phyloP scores from a whole-genome alignment of 2,113 vertebrate genomes.

The Physeter macrocephalus region DNA sequence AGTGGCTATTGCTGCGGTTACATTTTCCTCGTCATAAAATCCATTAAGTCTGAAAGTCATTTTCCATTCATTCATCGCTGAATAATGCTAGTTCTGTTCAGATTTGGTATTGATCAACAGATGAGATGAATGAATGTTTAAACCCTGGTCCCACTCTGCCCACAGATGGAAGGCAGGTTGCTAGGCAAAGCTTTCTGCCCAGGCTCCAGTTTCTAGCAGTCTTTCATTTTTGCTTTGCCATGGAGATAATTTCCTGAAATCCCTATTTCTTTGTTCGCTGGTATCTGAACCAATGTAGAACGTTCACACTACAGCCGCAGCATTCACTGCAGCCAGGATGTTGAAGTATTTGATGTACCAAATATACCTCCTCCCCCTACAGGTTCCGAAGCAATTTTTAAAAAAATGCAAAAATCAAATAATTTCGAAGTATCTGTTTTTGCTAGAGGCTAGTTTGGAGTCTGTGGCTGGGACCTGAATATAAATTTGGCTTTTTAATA shows the following conservation, averaged over 20 bases:
- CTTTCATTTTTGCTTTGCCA: not conserved
- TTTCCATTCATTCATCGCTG: conserved; percentile 27
- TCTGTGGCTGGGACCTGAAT: not conserved
- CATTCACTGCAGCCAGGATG: not conserved
- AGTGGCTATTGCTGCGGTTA: not conserved
- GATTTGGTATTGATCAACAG: not conserved
- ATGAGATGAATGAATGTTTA: not conserved
- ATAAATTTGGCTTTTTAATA: not conserved
- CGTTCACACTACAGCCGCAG: not conserved
- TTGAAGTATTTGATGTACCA: not conserved
- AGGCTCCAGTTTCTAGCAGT: not conserved
- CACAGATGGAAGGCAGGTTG: not conserved
- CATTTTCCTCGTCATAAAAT: not conserved
- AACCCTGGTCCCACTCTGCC: not conserved
- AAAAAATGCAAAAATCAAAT: not conserved
- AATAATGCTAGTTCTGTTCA: conserved; percentile 38
- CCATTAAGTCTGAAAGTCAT: not conserved
- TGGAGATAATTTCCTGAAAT: not conserved
- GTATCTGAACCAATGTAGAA: not conserved
- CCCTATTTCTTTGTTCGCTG: not conserved
- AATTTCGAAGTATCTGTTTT: not conserved
- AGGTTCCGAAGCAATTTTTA: not conserved
- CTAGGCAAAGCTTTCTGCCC: not conserved
- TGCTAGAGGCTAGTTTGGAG: not conserved
- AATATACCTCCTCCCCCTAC: not conserved